These are phyloP conservation scores for Spisula subtruncata DNA, from an alignment of 2,888 invertebrate genomes.

Conservation along the genomic window DNA sequence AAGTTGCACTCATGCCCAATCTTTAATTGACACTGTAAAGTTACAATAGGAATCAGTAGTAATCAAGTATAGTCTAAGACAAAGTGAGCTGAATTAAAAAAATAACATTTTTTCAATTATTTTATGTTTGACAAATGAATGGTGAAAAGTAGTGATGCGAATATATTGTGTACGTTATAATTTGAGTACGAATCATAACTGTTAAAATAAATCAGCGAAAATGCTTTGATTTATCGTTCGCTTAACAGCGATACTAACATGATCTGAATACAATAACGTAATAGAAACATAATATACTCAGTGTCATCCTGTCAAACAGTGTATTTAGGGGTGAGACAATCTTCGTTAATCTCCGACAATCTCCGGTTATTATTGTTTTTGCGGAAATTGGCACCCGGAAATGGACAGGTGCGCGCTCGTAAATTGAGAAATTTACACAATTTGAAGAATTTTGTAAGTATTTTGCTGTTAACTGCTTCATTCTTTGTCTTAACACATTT, in stretches of 20 bases:
- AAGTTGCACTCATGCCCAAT: too few relatives aligned
- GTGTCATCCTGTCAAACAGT: neutral
- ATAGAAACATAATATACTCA: neutral
- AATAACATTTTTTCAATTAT: too few relatives aligned
- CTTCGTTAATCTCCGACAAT: neutral
- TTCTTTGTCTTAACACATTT: neutral
- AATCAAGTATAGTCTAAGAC: too few relatives aligned
- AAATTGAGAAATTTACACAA: slow-evolving; percentile 27
- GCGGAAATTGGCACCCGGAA: slow-evolving; percentile 22
- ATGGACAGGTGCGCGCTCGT: slow-evolving; percentile 28
- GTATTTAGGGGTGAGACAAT: neutral
- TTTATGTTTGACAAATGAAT: too few relatives aligned
- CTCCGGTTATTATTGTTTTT: neutral
- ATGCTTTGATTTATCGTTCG: neutral
- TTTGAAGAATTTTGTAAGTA: slow-evolving; percentile 20
- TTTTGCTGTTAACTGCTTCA: neutral
- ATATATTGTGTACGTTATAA: neutral
- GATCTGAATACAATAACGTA: neutral
- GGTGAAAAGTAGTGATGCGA: neutral
- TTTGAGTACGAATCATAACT: neutral
- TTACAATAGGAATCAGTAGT: too few relatives aligned
- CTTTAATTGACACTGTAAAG: too few relatives aligned
- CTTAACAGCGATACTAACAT: neutral
- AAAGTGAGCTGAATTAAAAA: too few relatives aligned
- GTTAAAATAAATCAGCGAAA: neutral